phyloP scores from a whole-genome alignment of 2,888 invertebrate species.

The Chironomus tentans region DNA sequence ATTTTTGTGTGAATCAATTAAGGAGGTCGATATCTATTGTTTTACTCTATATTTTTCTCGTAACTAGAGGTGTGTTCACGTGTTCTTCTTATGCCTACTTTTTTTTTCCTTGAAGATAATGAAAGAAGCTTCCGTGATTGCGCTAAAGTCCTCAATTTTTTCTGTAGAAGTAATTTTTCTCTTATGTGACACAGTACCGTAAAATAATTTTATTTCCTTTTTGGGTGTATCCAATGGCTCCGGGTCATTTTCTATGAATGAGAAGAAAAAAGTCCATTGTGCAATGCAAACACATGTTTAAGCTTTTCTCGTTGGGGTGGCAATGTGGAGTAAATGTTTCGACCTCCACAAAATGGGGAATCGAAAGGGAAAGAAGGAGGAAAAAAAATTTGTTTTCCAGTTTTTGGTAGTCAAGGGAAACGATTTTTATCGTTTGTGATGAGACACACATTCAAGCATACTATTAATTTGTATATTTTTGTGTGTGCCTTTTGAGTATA shows the following conservation, averaged over 20 bases:
- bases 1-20: background rate
- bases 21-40: background rate
- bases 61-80: background rate
- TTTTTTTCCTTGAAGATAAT: background rate
- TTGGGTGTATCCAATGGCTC: no score
- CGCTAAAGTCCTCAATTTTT: background rate
- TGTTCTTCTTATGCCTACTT: background rate
- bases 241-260: no score
- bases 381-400: background rate
- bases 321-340: no score
- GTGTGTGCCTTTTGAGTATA: no score
- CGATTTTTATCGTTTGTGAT: background rate
- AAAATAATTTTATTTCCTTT: no score
- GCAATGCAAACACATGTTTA: no score
- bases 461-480: no score
- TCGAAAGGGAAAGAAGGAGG: background rate
- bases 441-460: background rate
- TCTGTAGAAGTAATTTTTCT: no score
- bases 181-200: no score
- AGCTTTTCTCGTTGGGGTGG: no score
- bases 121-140: background rate
- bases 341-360: background rate
- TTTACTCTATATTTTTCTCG: background rate
- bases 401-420: constrained; percentile 10
- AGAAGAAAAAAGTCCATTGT: no score